A percentile compares a stretch with the other conserved stretches of the same genome.
Evolutionary conservation across 2,113 vertebrate genomes (phyloP).

Genomic region (Xyliphius kryptos): DNA sequence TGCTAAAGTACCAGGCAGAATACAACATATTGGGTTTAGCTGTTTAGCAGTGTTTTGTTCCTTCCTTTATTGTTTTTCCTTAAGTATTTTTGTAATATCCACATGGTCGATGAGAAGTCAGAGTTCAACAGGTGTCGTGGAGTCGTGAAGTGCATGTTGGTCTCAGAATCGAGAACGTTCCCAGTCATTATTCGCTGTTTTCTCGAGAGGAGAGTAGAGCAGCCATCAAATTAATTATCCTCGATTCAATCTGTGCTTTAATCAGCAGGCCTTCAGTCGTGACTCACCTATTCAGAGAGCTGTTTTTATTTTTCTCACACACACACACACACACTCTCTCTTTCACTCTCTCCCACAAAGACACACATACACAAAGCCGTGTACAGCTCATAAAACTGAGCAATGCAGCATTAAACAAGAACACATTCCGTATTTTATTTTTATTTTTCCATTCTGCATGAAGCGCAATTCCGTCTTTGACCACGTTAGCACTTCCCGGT

Average conservation of each 20-base stretch:
- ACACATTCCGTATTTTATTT: no score
- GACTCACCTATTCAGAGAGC: not conserved
- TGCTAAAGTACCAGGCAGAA: no score
- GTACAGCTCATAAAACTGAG: not conserved
- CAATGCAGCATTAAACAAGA: no score
- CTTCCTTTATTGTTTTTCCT: no score
- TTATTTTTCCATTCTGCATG: no score
- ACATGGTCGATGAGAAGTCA: not conserved
- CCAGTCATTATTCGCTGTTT: constrained; percentile 31
- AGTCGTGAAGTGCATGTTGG: not conserved
- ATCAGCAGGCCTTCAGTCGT: constrained; percentile 34
- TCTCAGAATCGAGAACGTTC: constrained; percentile 10
- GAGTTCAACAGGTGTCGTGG: not conserved
- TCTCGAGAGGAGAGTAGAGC: constrained; percentile 34
- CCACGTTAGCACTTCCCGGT: no score
- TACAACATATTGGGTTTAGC: no score
- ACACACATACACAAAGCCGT: not conserved
- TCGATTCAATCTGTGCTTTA: constrained; percentile 28
- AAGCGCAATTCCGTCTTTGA: no score
- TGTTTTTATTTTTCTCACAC: not conserved
- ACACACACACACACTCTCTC: not conserved
- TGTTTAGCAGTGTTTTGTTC: no score
- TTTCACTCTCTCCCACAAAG: not conserved
- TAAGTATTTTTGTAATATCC: no score
- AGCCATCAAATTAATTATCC: constrained; percentile 40